Evolutionary conservation across 1,140 invertebrate genomes (phyloP).

Genomic region (Hormaphis cornu): DNA sequence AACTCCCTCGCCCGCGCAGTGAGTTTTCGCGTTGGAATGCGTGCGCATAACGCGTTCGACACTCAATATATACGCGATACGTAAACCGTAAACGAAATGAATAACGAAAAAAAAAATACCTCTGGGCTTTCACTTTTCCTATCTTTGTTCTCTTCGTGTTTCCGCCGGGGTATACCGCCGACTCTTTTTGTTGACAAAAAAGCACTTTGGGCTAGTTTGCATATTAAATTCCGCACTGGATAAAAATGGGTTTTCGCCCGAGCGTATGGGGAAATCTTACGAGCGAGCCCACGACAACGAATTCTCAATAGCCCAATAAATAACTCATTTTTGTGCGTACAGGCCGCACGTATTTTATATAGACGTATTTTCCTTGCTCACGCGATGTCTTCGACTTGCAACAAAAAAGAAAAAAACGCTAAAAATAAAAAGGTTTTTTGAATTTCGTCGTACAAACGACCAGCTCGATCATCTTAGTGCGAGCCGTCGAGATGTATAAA

Average conservation of each 20-base stretch:
- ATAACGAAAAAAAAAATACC: not conserved
- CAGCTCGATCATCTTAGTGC: no score
- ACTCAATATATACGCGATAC: not conserved
- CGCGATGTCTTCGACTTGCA: no score
- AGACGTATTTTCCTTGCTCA: not conserved
- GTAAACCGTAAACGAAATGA: not conserved
- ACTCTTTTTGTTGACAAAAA: conserved; percentile 20
- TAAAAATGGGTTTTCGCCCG: not conserved
- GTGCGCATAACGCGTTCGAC: not conserved
- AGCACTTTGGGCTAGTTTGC: conserved; percentile 29
- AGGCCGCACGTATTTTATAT: not conserved
- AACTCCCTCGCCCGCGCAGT: not conserved
- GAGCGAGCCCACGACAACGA: not conserved
- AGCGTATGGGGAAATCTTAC: not conserved
- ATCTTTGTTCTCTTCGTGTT: not conserved
- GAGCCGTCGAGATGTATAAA: conserved; percentile 1
- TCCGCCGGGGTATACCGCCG: conserved; percentile 3
- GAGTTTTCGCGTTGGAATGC: conserved; percentile 1
- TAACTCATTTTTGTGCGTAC: no score
- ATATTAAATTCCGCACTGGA: conserved; percentile 12
- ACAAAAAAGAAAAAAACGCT: no score
- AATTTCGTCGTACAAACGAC: not conserved
- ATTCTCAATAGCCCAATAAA: not conserved
- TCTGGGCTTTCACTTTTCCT: not conserved
- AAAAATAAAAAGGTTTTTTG: no score